Evolutionary conservation across 2,888 invertebrate genomes (phyloP), one percentile per base, ranked within the genome.

Genomic region (Andricus curvator): DNA sequence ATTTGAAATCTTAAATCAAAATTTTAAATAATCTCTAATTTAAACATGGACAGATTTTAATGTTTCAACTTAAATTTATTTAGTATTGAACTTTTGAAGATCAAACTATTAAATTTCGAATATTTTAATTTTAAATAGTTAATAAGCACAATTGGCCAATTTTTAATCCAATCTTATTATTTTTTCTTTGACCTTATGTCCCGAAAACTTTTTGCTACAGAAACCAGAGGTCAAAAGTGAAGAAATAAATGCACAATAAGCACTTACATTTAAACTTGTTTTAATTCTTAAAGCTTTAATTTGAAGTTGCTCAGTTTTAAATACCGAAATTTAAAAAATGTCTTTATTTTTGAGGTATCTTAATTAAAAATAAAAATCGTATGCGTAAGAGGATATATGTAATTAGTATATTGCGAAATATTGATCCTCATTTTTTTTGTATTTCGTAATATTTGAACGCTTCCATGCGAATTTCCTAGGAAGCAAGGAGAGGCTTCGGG

Each of bases 401-500:
- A 56, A n/a, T 56, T 56, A 56, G 20, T 9, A n/a, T 56, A n/a
- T 56, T n/a, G n/a, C 1, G 56, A 22, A 56, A 4, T 56, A 56
- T 56, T 11, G 0, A 56, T 56, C 11, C n/a, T 56, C 1, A 0
- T 9, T 11, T 22, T 51, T 56, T 56, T 22, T n/a, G 0, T n/a
- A n/a, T 56, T 11, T 17, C 56, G 56, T n/a, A 56, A 56, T 56
- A 56, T 56, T 56, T 56, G n/a, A 56, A 56, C 56, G 56, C 56
- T 56, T n/a, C n/a, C n/a, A n/a, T 56, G 3, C 56, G 48, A 68
- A 70, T 70, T 70, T 51, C 11, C 70, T 51, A 70, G 13, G 25
- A 68, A 68, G 33, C 56, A 29, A 62, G 62, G 70, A 70, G 74
- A 74, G 74, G 74, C 74, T 74, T 74, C 48, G 6, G 17, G n/a